Evolutionary conservation across 2,113 vertebrate genomes (phyloP).

Genomic region (Phyllostomus hastatus): DNA sequence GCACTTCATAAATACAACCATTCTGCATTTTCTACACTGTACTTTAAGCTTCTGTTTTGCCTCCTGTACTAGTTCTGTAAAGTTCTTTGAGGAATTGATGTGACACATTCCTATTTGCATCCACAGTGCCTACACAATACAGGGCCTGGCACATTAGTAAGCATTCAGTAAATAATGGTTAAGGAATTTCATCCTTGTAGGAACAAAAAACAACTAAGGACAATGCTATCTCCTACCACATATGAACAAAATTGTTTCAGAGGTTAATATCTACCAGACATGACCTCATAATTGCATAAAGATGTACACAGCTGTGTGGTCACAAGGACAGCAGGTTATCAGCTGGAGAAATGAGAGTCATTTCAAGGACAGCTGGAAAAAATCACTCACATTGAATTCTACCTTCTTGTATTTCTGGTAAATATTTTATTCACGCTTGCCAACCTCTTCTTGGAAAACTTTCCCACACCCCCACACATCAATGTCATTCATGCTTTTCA

Average conservation of each 20-base stretch:
- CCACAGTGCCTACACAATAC: background rate
- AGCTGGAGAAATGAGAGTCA: background rate
- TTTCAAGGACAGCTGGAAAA: background rate
- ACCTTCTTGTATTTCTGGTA: background rate
- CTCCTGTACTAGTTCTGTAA: background rate
- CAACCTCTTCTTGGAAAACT: background rate
- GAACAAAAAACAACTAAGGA: background rate
- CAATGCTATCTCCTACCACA: background rate
- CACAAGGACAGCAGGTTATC: background rate
- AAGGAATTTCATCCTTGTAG: background rate
- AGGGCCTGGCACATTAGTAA: background rate
- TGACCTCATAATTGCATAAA: background rate
- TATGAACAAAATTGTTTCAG: background rate
- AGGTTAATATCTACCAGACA: background rate
- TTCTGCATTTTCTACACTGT: background rate
- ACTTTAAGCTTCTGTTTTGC: background rate
- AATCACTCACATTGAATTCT: background rate
- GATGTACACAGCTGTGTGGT: background rate
- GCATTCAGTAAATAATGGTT: background rate
- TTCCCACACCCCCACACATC: background rate
- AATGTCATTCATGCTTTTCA: background rate
- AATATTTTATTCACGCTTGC: background rate
- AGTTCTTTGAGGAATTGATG: background rate
- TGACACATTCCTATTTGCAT: background rate
- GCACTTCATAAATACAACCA: background rate